These are phyloP conservation scores for Galerucella nymphaeae DNA, from an alignment of 2,888 invertebrate species.

Conservation along the genomic window DNA sequence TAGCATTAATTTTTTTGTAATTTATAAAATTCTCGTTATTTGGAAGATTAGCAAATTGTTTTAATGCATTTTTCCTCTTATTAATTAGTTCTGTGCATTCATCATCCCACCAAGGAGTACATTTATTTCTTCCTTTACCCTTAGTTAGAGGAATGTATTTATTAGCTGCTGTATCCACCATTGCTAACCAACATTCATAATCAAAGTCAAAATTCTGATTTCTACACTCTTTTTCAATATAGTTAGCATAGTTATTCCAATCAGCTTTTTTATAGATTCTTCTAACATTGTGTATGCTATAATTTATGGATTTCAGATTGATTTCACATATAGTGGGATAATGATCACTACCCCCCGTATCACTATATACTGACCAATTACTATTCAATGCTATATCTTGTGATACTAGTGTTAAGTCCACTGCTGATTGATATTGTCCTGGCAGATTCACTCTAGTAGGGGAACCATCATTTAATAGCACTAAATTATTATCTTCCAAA, in stretches of 20 bases:
- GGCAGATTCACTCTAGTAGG: constrained; percentile 7
- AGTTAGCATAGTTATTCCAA: too few relatives aligned
- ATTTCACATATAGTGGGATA: constrained; percentile 9
- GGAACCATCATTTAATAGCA: constrained; percentile 10
- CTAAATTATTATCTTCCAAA: too few relatives aligned
- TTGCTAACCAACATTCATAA: too few relatives aligned
- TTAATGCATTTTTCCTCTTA: background rate
- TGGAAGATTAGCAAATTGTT: background rate
- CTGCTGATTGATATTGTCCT: background rate
- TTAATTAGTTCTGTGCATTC: background rate
- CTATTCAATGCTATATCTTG: constrained; percentile 5
- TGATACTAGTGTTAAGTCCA: constrained; percentile 3
- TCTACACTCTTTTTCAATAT: too few relatives aligned
- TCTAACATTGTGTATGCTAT: too few relatives aligned
- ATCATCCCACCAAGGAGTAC: background rate
- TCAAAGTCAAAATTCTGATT: too few relatives aligned
- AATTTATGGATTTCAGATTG: too few relatives aligned
- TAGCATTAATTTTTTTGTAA: background rate
- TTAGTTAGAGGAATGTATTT: too few relatives aligned
- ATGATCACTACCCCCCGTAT: constrained; percentile 10
- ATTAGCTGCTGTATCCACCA: too few relatives aligned
- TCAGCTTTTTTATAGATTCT: too few relatives aligned
- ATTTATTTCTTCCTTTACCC: too few relatives aligned
- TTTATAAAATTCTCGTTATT: background rate
- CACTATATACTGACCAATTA: constrained; percentile 10